Percentiles rank a stretch among this genome's conserved stretches.
These are phyloP conservation scores for Zaprionus obscuricornis DNA, from an alignment of 2,888 invertebrate genomes.

Conservation along the genomic window DNA sequence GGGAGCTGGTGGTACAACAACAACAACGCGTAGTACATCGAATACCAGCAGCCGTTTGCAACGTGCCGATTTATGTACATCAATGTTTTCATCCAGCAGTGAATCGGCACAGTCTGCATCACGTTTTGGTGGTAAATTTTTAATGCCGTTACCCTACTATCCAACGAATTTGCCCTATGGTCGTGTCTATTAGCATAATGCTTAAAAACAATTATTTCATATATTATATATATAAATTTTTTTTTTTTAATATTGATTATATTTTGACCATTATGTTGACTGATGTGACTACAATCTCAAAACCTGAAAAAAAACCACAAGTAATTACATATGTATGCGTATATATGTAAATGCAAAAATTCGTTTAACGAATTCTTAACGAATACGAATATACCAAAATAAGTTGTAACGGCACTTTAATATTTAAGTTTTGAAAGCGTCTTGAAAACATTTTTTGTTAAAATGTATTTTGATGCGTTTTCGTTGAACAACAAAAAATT, in stretches of 20 bases:
- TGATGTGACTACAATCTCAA: constrained; percentile 61
- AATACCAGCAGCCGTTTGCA: constrained; percentile 73
- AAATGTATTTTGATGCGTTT: constrained; percentile 52
- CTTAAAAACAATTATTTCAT: too few species aligned
- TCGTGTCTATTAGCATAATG: constrained; percentile 81
- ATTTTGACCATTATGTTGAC: constrained; percentile 55
- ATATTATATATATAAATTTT: not conserved
- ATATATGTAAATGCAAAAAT: too few species aligned
- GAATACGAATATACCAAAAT: constrained; percentile 49
- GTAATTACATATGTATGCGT: too few species aligned
- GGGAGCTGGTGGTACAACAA: constrained; percentile 42
- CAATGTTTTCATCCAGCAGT: constrained; percentile 83
- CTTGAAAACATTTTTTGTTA: constrained; percentile 52
- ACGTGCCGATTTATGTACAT: constrained; percentile 78
- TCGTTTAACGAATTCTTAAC: constrained; percentile 52
- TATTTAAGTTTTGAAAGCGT: constrained; percentile 40
- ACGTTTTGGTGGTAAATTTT: constrained; percentile 80
- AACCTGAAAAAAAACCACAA: constrained; percentile 7
- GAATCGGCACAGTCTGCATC: constrained; percentile 82
- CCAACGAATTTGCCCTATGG: constrained; percentile 82
- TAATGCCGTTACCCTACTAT: constrained; percentile 82
- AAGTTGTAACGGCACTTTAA: constrained; percentile 28
- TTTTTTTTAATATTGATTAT: constrained; percentile 21
- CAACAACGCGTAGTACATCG: constrained; percentile 55
- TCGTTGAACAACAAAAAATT: constrained; percentile 22